Evolutionary conservation across 2,113 vertebrate genomes (phyloP).

Genomic region (Plestiodon gilberti): DNA sequence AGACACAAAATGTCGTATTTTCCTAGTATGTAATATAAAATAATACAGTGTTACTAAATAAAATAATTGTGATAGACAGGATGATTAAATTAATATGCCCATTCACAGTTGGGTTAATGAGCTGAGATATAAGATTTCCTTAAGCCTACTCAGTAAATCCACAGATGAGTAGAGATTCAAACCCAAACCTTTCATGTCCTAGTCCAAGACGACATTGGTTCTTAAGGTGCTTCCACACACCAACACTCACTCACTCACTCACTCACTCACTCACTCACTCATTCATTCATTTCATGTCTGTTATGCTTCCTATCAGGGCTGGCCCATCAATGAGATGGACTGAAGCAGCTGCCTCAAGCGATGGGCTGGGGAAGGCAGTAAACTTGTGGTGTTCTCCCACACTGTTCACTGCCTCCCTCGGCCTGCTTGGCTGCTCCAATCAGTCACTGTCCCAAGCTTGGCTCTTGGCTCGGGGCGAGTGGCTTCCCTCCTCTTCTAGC

Average conservation of each 20-base stretch:
- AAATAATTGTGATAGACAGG: conserved; percentile 16
- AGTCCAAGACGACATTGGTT: not conserved
- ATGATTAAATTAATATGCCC: conserved; percentile 17
- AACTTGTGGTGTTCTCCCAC: too few relatives aligned
- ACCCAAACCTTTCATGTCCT: not conserved
- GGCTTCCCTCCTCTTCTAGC: too few relatives aligned
- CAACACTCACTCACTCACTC: too few relatives aligned
- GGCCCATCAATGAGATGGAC: too few relatives aligned
- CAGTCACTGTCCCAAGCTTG: too few relatives aligned
- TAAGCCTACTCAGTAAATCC: not conserved
- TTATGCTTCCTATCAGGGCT: too few relatives aligned
- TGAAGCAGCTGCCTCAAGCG: too few relatives aligned
- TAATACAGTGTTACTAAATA: conserved; percentile 63
- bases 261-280: too few relatives aligned
- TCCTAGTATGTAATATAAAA: conserved; percentile 83
- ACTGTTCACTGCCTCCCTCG: too few relatives aligned
- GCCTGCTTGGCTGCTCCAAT: too few relatives aligned
- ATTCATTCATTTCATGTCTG: not conserved
- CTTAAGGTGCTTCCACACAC: not conserved
- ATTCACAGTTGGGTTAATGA: not conserved
- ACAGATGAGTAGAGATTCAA: not conserved
- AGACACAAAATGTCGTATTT: conserved; percentile 95
- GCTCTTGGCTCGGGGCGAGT: too few relatives aligned
- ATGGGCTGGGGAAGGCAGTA: too few relatives aligned
- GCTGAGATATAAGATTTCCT: not conserved